phyloP scores from a whole-genome alignment of 2,113 vertebrate species.

The Mesocricetus auratus region DNA sequence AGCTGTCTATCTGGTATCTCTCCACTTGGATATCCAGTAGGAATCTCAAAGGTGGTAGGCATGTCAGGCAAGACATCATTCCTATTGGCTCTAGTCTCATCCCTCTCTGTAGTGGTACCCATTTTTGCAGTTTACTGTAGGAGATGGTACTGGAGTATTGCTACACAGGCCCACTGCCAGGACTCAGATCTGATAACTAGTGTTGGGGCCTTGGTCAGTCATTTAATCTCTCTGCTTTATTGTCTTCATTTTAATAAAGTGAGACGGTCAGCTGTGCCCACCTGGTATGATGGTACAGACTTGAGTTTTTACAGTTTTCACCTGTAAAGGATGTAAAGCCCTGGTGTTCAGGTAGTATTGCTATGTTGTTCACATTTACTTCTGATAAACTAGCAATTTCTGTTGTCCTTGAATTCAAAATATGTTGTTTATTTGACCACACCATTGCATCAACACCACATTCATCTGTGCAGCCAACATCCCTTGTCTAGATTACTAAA shows the following conservation, averaged over 20 bases:
- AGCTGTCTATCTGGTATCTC: not conserved
- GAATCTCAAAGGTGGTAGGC: not conserved
- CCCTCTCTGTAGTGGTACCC: not conserved
- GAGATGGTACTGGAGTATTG: not conserved
- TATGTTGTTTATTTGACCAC: constrained; percentile 14
- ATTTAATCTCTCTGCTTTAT: not conserved
- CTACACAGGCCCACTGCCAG: not conserved
- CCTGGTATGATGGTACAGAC: not conserved
- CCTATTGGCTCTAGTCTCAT: not conserved
- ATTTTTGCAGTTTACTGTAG: not conserved
- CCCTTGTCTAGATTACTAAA: not conserved
- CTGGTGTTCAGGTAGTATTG: not conserved
- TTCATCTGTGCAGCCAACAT: not conserved
- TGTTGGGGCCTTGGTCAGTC: not conserved
- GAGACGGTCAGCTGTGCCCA: not conserved
- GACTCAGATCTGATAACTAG: not conserved
- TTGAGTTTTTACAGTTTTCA: constrained; percentile 14
- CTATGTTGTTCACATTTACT: not conserved
- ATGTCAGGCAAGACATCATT: not conserved
- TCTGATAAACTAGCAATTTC: constrained; percentile 29
- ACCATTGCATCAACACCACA: not conserved
- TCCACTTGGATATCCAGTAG: not conserved
- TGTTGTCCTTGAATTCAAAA: constrained; percentile 19
- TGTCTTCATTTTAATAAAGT: constrained; percentile 12
- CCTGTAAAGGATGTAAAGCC: not conserved